A percentile compares a stretch with the other conserved stretches of the same genome.
These are phyloP conservation scores for Poeciliopsis retropinna DNA, from an alignment of 2,113 vertebrate species.

Conservation along the genomic window DNA sequence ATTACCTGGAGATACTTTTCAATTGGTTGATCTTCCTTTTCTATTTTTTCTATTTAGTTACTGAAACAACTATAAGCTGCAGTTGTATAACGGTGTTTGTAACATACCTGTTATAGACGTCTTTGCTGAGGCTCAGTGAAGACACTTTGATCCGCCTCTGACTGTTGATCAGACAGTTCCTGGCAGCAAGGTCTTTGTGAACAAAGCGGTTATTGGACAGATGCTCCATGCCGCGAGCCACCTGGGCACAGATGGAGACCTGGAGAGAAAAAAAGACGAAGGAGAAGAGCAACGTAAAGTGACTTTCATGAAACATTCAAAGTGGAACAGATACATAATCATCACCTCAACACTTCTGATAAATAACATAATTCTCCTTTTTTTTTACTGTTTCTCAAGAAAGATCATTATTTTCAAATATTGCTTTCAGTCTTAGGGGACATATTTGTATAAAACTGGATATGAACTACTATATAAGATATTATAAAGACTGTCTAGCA, in stretches of 20 bases:
- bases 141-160: slow-evolving; percentile 94
- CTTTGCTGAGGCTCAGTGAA: slow-evolving; percentile 93
- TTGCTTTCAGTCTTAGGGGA: no score
- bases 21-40: not conserved
- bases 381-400: no score
- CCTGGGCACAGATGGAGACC: slow-evolving; percentile 92
- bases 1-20: not conserved
- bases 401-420: no score
- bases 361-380: not conserved
- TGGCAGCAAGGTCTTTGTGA: slow-evolving; percentile 93
- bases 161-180: slow-evolving; percentile 93
- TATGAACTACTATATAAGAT: not conserved
- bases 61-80: not conserved
- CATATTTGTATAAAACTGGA: not conserved
- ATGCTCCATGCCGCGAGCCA: slow-evolving; percentile 96
- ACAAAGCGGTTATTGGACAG: slow-evolving; percentile 94
- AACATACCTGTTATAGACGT: slow-evolving; percentile 94
- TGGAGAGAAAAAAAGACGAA: slow-evolving; percentile 49
- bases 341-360: not conserved
- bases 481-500: no score
- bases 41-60: not conserved
- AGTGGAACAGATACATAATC: not conserved
- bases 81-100: not conserved
- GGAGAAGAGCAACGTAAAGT: not conserved
- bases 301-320: not conserved